A percentile compares a stretch with the other conserved stretches of the same genome.
phyloP scores from a whole-genome alignment of 2,113 vertebrate species.

The Pelvicachromis taeniatus region DNA sequence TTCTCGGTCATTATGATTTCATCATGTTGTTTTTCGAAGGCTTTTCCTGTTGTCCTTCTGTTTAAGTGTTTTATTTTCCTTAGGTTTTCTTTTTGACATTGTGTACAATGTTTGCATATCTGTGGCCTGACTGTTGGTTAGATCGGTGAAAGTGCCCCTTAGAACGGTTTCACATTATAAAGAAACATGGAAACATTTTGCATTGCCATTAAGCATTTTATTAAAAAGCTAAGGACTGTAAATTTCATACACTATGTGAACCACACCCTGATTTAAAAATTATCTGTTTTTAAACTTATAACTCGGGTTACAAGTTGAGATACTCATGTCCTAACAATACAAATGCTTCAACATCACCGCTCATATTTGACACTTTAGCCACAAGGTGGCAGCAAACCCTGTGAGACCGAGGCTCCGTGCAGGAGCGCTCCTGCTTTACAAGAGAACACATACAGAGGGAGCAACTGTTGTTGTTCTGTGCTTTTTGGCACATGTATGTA shows the following conservation, averaged over 20 bases:
- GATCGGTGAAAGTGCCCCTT: neutral
- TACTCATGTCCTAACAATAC: neutral
- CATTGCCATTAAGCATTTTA: neutral
- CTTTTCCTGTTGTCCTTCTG: neutral
- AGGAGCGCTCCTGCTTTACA: neutral
- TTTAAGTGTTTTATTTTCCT: neutral
- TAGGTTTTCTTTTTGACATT: neutral
- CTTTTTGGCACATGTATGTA: neutral
- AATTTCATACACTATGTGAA: neutral
- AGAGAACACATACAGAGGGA: neutral
- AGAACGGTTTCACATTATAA: neutral
- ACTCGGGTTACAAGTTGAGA: neutral
- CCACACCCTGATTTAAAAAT: neutral
- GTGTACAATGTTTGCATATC: neutral
- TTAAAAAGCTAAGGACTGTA: neutral
- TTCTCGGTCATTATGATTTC: neutral
- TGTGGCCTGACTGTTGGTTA: neutral
- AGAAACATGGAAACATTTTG: neutral
- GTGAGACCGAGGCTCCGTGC: neutral
- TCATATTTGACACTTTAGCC: neutral
- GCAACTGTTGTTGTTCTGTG: slow-evolving; percentile 17
- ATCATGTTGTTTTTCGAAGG: neutral
- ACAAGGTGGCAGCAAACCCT: slow-evolving; percentile 51
- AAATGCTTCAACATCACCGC: neutral
- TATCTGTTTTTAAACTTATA: neutral